Base-by-base conservation (phyloP, 1,140 invertebrate genomes). In the Drosophila auraria region DNA sequence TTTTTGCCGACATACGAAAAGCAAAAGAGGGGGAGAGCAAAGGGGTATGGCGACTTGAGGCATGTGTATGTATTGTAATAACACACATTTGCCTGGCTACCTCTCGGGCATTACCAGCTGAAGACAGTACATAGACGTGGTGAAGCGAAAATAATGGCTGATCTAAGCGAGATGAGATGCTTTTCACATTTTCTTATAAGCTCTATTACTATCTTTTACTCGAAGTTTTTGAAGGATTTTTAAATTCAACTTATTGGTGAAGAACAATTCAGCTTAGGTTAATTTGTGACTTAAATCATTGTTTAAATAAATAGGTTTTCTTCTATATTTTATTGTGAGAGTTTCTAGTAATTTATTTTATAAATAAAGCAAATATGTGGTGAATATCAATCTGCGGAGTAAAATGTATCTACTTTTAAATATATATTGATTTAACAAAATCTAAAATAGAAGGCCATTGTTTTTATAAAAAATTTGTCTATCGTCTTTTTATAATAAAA, bases 21-120 rank as follows among this genome's bases (percentile, higher is more conserved):
- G 15, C 40, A 20, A 62, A 27, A 42, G 40, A 15, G n/a, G 47
- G 25, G 30, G 30, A 2, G 9, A 11, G 23, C 20, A 25, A 47
- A 50, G 60, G 64, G 40, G 60, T 57, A 44, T 66, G 69, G 20
- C 30, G 47, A 42, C 56, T 23, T 42, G 25, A 30, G 71, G 60
- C 71, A 44, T 63, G 61, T 68, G 49, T 40, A 30, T 64, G 63
- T 69, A 62, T 69, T 56, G 44, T 80, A 73, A 78, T 78, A 66
- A 59, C 59, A 84, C 54, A 83, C 82, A 86, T 87, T 87, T 86
- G 64, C 78, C 73, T 74, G 57, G 53, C 47, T 73, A 61, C 45
- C 70, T 60, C 68, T 36, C 14, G 69, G 65, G 51, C 36, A 72
- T 57, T 51, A n/a, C 66, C 30, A 20, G 40, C 70, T 38, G 4